These are phyloP conservation scores for Alethe diademata DNA, from an alignment of 2,113 vertebrate species.

Conservation along the genomic window DNA sequence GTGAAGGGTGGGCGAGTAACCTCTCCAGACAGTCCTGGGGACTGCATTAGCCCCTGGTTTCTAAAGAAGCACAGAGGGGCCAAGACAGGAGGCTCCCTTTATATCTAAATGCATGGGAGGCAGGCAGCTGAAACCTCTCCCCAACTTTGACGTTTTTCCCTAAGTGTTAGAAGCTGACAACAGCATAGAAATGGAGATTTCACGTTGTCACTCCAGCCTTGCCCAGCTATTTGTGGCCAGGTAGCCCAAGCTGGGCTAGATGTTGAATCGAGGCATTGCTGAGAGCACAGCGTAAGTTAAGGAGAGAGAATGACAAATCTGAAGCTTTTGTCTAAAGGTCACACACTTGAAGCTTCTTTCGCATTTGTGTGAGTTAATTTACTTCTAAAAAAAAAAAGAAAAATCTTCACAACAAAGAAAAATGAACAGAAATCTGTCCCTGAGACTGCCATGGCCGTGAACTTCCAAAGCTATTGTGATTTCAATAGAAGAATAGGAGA, in stretches of 20 bases:
- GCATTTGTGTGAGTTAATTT: constrained; percentile 59
- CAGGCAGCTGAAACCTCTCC: constrained; percentile 28
- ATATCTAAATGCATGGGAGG: constrained; percentile 2
- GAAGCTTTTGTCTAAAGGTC: constrained; percentile 64
- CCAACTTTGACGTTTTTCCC: neutral
- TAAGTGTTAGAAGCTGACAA: constrained; percentile 46
- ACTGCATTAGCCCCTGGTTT: constrained; percentile 28
- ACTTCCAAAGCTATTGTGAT: constrained; percentile 64
- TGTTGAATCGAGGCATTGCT: neutral
- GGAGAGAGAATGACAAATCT: constrained; percentile 57
- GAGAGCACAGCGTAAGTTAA: neutral
- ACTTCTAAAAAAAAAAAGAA: neutral
- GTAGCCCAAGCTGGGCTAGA: constrained; percentile 37
- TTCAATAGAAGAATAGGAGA: constrained; percentile 66
- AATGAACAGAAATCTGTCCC: constrained; percentile 65
- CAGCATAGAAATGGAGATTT: constrained; percentile 61
- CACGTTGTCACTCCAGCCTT: constrained; percentile 39
- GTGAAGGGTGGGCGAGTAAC: constrained; percentile 60
- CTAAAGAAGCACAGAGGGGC: constrained; percentile 48
- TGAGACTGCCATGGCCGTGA: constrained; percentile 39
- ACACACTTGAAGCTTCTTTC: constrained; percentile 61
- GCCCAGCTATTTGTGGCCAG: constrained; percentile 48
- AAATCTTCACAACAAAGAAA: constrained; percentile 62
- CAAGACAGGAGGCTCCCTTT: neutral
- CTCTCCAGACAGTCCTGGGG: constrained; percentile 62